Percentiles rank a stretch among this genome's conserved stretches.
These are phyloP conservation scores for Apogon talboti DNA, from an alignment of 2,797 vertebrate species.

Conservation along the genomic window DNA sequence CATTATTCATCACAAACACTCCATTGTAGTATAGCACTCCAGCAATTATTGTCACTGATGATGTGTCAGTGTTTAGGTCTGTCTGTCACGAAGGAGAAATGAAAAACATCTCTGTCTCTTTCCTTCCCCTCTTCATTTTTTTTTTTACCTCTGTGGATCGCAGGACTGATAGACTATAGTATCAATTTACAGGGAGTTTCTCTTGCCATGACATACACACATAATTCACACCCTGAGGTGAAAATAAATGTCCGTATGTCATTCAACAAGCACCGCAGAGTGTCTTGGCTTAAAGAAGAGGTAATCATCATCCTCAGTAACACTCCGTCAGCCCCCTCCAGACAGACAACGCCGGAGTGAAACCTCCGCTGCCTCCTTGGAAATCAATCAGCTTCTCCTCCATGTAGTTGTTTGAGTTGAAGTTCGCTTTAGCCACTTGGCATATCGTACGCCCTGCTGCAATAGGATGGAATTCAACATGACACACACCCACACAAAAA, in stretches of 20 bases:
- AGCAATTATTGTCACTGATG: slow-evolving; percentile 32
- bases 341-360: slow-evolving; percentile 16
- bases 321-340: slow-evolving; percentile 13
- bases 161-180: slow-evolving; percentile 40
- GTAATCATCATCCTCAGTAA: slow-evolving; percentile 46
- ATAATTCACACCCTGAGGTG: slow-evolving; percentile 68
- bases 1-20: slow-evolving; percentile 33
- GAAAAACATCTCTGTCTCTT: slow-evolving; percentile 46
- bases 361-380: slow-evolving; percentile 31
- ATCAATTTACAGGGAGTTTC: slow-evolving; percentile 76
- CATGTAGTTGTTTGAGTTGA: slow-evolving; percentile 33
- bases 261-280: slow-evolving; percentile 56
- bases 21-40: slow-evolving; percentile 33
- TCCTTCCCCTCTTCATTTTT: slow-evolving; percentile 25
- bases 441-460: slow-evolving; percentile 14
- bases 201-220: slow-evolving; percentile 51
- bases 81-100: slow-evolving; percentile 50
- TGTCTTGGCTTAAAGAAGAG: slow-evolving; percentile 46
- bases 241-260: slow-evolving; percentile 63
- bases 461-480: slow-evolving; percentile 39
- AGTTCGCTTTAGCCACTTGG: slow-evolving; percentile 29
- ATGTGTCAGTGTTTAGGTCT: slow-evolving; percentile 59
- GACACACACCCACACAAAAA: slow-evolving; percentile 10
- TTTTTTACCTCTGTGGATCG: slow-evolving; percentile 27
- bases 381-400: slow-evolving; percentile 37